Base-by-base conservation (phyloP, 2,888 invertebrate genomes). In the Alentia gelatinosa region DNA sequence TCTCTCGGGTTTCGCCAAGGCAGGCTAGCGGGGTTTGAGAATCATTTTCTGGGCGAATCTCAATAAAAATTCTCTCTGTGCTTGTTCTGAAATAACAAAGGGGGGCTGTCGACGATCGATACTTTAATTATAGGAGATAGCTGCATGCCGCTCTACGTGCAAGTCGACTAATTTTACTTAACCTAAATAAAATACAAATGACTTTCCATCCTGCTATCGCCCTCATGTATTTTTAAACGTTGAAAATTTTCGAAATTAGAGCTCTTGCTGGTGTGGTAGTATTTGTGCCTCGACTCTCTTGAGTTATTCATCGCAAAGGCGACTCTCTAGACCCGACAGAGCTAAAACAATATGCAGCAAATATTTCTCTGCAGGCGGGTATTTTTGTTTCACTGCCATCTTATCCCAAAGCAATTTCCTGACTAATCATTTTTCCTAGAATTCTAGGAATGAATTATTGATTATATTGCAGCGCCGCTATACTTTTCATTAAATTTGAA, bases 401-500 rank as follows among this genome's bases (percentile, higher is more conserved):
- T 86, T 86, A 86, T 86, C 86, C 86, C 42, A 86, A 86, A 50
- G 86, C 86, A 86, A 86, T 86, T 86, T 86, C 86, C 86, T 86
- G 86, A 86, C 86, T 86, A 86, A 86, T 86, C 86, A 86, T 86
- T 86, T 86, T 86, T 86, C 86, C 86, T 86, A 47, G 86, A 86
- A 86, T 86, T 86, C 86, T 30, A 9, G 9, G 86, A 33, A 86
- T 86, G 86, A 86, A 86, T 86, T 86, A 86, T 86, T 86, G 86
- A 86, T 86, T 86, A 86, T 86, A 86, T 86, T 86, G 33, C 86
- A 86, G 86, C 47, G 86, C 1, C 47, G 47, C 86, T 86, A 86
- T 86, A 86, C 86, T 86, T 86, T 86, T 86, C 86, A 86, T 86
- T 86, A 86, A 86, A 86, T 86, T 86, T 86, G 86, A 86, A 50